Base-by-base conservation (phyloP, 2,113 vertebrate genomes). In the Carlito syrichta region DNA sequence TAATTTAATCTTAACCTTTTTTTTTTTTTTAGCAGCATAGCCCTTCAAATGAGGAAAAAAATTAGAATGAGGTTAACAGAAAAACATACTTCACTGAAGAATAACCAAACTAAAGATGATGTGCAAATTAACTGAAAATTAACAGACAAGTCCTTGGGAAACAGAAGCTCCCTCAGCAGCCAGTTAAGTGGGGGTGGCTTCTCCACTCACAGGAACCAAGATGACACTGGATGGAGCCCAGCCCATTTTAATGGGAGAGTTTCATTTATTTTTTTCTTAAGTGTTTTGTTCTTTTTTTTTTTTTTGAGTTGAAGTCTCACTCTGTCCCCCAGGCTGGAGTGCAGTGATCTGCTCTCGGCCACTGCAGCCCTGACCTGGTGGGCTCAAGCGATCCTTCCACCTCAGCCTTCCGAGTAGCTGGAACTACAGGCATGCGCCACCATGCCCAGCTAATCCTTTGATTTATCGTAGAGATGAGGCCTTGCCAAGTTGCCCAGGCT, bases 181-280 rank as follows among this genome's bases (percentile, higher is more conserved):
- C 88, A 87, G 35, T 32, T 8, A 79, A 78, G 87, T 93, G 58
- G 20, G 71, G 52, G 88, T 20, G 3, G 43, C 86, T 84, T 96
- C 8, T 90, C 78, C 85, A 92, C 56, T 96, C 60, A 89, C 6
- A 94, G 88, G 77, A 96, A 85, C 78, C 96, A 94, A 93, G 48
- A 97, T 22, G 81, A 94, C 86, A 50, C 11, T 38, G 6, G 25
- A 74, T 66, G 6, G 25, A 74, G 60, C 45, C 84, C 25, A 76
- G 20, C 12, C 77, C 97, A 35, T 73, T 27, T 60, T 88, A 43
- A 98, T 50, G 27, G 3, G 95, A 92, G 48, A 97, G 95, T 27
- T 6, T 56, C 20, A 76, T 87, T 93, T 86, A 92, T 54, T 96
- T 97, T 76, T 76, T 69, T 62, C 52, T 96, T 78, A 82, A 97